A percentile compares a stretch with the other conserved stretches of the same genome.
phyloP scores from a whole-genome alignment of 2,113 vertebrate genomes.

The Mixornis gularis region DNA sequence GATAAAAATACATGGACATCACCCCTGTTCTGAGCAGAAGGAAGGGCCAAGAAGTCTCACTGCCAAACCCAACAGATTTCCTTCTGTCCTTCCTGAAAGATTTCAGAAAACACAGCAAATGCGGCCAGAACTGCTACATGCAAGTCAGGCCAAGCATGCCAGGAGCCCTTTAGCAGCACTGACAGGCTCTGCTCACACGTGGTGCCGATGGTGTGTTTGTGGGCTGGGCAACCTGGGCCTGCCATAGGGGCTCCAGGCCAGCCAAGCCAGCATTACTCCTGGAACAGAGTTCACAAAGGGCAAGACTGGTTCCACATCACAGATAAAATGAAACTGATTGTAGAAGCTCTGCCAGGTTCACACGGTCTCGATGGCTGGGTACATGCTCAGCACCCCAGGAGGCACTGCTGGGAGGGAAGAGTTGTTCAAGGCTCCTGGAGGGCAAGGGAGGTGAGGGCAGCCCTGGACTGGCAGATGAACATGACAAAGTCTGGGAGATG shows the following conservation, averaged over 20 bases:
- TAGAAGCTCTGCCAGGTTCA: not conserved
- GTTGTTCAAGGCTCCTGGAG: not conserved
- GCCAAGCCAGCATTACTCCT: not conserved
- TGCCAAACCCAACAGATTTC: not conserved
- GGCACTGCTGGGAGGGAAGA: not conserved
- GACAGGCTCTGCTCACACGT: rapidly evolving
- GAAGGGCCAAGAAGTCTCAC: not conserved
- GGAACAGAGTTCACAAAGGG: not conserved
- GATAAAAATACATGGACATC: slow-evolving; percentile 34
- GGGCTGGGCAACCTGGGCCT: not conserved
- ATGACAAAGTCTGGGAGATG: not conserved
- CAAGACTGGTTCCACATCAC: not conserved
- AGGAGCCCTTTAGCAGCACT: not conserved
- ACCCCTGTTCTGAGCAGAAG: not conserved
- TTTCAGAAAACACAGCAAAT: not conserved
- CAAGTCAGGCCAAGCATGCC: not conserved
- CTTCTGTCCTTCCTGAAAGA: not conserved
- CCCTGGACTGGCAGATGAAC: rapidly evolving
- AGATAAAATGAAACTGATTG: not conserved
- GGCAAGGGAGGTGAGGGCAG: not conserved
- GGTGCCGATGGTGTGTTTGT: rapidly evolving
- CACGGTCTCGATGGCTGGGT: rapidly evolving
- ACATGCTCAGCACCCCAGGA: not conserved
- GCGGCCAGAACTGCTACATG: rapidly evolving
- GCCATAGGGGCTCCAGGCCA: not conserved